A percentile compares a stretch with the other conserved stretches of the same genome.
Conservation (phyloP, 2,888 invertebrate species). For the Amblyjoppa fuscipennis region DNA sequence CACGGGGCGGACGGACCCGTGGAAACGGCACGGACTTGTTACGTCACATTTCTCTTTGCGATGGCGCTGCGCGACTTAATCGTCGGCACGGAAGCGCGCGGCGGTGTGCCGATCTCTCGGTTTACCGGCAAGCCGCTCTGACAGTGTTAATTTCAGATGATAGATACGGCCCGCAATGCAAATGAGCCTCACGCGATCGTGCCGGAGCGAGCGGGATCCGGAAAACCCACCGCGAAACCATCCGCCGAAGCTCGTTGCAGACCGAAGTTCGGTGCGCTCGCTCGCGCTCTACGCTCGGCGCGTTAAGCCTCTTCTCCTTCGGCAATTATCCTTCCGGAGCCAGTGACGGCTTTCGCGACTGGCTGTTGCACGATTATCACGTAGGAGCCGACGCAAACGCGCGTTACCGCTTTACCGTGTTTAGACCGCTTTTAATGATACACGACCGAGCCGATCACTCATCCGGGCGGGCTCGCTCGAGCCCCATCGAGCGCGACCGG, state of each 20-base stretch:
- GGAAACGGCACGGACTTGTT: slow-evolving; percentile 25
- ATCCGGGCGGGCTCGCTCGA: neutral
- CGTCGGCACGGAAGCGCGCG: slow-evolving; percentile 32
- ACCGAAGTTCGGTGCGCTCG: slow-evolving; percentile 45
- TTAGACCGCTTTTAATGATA: neutral
- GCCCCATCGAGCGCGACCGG: neutral
- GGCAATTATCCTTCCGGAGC: slow-evolving; percentile 16
- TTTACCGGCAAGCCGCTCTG: slow-evolving; percentile 56
- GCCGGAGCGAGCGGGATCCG: slow-evolving; percentile 1
- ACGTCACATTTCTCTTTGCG: slow-evolving; percentile 24
- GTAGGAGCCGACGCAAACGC: slow-evolving; percentile 1
- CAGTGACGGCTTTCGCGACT: slow-evolving; percentile 42
- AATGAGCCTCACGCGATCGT: slow-evolving; percentile 81
- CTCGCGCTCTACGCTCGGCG: slow-evolving; percentile 32
- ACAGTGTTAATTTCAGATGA: slow-evolving; percentile 84
- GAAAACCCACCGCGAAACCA: slow-evolving; percentile 45
- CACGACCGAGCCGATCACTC: neutral
- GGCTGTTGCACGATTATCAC: slow-evolving; percentile 70
- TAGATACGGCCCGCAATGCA: slow-evolving; percentile 80
- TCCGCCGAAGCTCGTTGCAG: neutral
- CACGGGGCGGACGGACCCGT: neutral
- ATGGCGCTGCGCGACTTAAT: slow-evolving; percentile 48
- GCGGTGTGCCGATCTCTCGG: neutral
- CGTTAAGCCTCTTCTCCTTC: slow-evolving; percentile 39
- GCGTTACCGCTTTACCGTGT: neutral